Conservation (phyloP, 1,140 invertebrate genomes). For the Ostrea denselamellosa region DNA sequence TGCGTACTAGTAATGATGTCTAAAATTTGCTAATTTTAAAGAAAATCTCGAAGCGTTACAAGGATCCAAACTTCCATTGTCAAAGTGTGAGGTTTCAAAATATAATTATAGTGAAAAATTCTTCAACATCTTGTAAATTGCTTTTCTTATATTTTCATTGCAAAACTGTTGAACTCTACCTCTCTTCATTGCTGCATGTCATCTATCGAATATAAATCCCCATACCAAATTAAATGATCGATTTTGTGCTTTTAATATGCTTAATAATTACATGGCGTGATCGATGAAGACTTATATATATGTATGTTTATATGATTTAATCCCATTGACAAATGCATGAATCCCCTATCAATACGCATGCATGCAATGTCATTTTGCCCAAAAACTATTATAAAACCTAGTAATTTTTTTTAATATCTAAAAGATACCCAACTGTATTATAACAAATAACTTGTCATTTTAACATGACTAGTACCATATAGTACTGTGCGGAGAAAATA, state of each 20-base stretch:
- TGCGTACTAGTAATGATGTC: too few species aligned
- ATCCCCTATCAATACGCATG: neutral
- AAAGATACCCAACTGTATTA: too few species aligned
- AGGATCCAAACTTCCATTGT: neutral
- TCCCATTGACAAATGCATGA: neutral
- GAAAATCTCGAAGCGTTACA: slow-evolving; percentile 15
- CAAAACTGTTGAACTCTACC: neutral
- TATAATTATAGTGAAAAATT: neutral
- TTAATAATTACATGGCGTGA: too few species aligned
- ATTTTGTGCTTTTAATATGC: neutral
- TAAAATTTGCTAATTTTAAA: neutral
- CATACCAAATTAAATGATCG: neutral
- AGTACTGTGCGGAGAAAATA: too few species aligned
- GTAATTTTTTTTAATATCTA: too few species aligned
- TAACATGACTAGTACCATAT: too few species aligned
- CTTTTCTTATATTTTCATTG: neutral
- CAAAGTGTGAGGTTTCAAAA: neutral
- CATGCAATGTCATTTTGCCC: neutral
- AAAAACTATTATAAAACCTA: neutral
- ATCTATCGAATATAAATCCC: neutral
- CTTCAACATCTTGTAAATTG: neutral
- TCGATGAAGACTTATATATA: too few species aligned
- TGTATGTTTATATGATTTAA: neutral
- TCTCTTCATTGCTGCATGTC: neutral
- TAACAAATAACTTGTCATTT: too few species aligned